These are phyloP conservation scores for Synanthedon myopaeformis DNA, from an alignment of 2,888 invertebrate species.

Conservation along the genomic window DNA sequence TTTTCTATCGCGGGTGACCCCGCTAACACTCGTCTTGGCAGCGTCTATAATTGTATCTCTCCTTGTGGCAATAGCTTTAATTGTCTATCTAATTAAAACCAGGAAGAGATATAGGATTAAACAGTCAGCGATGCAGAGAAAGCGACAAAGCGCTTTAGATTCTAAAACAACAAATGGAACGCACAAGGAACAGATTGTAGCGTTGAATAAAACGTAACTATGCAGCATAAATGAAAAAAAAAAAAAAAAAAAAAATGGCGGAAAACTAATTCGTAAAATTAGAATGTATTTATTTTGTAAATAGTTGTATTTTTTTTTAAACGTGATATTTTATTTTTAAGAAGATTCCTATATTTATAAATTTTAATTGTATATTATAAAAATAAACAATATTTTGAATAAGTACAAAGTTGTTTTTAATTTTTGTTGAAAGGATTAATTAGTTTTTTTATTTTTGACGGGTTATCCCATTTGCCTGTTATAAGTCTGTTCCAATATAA, in stretches of 20 bases:
- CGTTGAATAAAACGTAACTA: conserved; percentile 39
- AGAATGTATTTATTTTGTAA: too few relatives aligned
- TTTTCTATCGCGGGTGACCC: conserved; percentile 17
- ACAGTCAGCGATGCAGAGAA: conserved; percentile 40
- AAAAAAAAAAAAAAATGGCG: too few relatives aligned
- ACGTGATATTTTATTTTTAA: too few relatives aligned
- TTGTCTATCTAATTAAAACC: conserved; percentile 43
- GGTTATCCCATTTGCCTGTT: conserved; percentile 85
- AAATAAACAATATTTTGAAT: neutral
- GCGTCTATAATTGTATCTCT: conserved; percentile 36
- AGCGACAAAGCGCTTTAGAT: conserved; percentile 43
- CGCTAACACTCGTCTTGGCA: conserved; percentile 39
- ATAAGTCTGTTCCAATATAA: conserved; percentile 90
- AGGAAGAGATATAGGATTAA: conserved; percentile 34
- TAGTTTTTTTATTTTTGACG: conserved; percentile 67
- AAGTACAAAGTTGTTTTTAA: neutral
- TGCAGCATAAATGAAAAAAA: too few relatives aligned
- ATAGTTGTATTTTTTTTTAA: too few relatives aligned
- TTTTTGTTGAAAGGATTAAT: conserved; percentile 31
- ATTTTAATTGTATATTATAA: neutral
- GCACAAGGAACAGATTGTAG: conserved; percentile 42
- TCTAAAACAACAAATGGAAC: conserved; percentile 30
- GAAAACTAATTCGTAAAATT: too few relatives aligned
- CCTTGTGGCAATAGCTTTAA: conserved; percentile 37
- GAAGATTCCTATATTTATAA: too few relatives aligned